phyloP scores from a whole-genome alignment of 2,888 invertebrate genomes.

The Xestobium rufovillosum region DNA sequence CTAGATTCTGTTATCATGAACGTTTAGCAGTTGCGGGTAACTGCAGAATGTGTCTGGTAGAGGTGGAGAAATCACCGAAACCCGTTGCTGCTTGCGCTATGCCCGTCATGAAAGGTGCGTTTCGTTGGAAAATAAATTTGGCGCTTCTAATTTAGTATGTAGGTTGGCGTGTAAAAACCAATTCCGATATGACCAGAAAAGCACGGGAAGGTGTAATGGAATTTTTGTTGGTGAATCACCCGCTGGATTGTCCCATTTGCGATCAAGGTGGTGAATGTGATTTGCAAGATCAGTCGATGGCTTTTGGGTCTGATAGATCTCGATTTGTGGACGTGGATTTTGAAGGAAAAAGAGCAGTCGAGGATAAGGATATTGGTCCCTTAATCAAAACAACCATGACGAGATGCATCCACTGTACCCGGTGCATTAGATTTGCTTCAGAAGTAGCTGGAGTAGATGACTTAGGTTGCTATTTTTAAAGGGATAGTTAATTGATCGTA shows the following conservation, averaged over 20 bases:
- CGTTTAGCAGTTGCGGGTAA: constrained; percentile 97
- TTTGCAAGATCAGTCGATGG: constrained; percentile 98
- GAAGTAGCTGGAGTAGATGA: constrained; percentile 99
- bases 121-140: not conserved
- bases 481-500: not conserved
- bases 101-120: constrained; percentile 93
- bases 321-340: constrained; percentile 88
- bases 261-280: constrained; percentile 96
- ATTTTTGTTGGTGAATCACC: constrained; percentile 96
- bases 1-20: constrained; percentile 98
- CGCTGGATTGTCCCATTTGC: constrained; percentile 98
- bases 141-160: constrained; percentile 4
- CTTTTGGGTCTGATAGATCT: constrained; percentile 92
- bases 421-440: constrained; percentile 96
- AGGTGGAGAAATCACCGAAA: constrained; percentile 97
- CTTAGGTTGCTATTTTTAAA: constrained; percentile 46
- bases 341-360: constrained; percentile 92
- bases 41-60: constrained; percentile 99
- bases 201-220: constrained; percentile 94
- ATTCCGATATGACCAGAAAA: constrained; percentile 75
- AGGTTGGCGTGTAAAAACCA: constrained; percentile 95
- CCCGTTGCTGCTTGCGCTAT: constrained; percentile 99
- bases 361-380: constrained; percentile 98
- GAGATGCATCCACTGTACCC: constrained; percentile 97
- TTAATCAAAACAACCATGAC: constrained; percentile 99